Evolutionary conservation across 2,797 vertebrate genomes (phyloP), one percentile per base, ranked within the genome.

Genomic region (Morelia viridis): DNA sequence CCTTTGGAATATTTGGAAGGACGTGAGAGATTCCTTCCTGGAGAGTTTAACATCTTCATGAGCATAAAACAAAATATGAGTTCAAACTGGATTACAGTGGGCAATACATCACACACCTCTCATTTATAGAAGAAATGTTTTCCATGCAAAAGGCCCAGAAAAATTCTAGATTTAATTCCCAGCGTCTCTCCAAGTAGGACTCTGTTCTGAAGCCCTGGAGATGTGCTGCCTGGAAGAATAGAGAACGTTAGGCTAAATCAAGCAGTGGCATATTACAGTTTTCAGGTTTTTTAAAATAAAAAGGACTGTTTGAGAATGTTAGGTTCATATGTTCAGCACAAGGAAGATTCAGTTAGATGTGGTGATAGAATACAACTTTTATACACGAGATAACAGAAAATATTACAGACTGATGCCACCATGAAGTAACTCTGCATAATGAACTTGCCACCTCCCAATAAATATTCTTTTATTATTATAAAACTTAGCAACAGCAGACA

Each of bases 401-500:
- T 17, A 60, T 31, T 64, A 58, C 80, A 58, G 50, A 68, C 46
- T 58, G 35, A 41, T 15, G 26, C n/a, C 8, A 31, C 1, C 19
- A 19, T 31, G 64, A 31, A 50, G 35, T 65, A 85, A 87, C 87
- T 11, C 15, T 65, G 24, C 26, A 68, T 35, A 89, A 56, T 53
- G 57, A 57, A 89, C 19, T 68, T 92, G 53, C 12, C 35, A 17
- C 31, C 5, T 87, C 68, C 41, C 62, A 61, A 9, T 0, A 83
- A 88, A 91, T 60, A 24, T 15, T 28, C 5, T 61, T 58, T 90
- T 26, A 68, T 50, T 31, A 15, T 46, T 35, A 68, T n/a, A 68
- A 85, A 94, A 93, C 58, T 6, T 87, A 90, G 0, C 85, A 92
- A 41, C 35, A 92, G 87, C 68, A 85, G 50, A 0, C 83, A 87